Conservation (phyloP, 2,888 invertebrate genomes). For the Heliconius hortense region DNA sequence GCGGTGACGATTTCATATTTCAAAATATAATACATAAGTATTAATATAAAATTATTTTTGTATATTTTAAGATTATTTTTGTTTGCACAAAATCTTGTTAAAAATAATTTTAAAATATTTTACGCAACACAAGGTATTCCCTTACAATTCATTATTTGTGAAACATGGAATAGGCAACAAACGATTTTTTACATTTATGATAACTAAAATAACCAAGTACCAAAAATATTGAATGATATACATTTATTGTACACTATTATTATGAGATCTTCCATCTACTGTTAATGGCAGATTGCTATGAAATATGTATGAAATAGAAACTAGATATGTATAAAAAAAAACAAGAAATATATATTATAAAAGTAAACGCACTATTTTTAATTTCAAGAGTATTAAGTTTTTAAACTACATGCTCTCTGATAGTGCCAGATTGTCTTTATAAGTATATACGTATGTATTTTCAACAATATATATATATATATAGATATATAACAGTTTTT, state of each 20-base stretch:
- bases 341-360: conserved; percentile 12
- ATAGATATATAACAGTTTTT: neutral
- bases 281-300: conserved; percentile 29
- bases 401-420: neutral
- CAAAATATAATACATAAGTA: too few species aligned
- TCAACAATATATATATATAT: neutral
- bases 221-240: conserved; percentile 30
- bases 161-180: conserved; percentile 9
- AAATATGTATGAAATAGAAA: conserved; percentile 16
- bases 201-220: conserved; percentile 25
- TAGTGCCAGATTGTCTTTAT: neutral
- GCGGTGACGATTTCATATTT: too few species aligned
- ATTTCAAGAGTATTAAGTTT: neutral
- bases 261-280: conserved; percentile 39
- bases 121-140: too few species aligned
- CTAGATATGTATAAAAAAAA: conserved; percentile 9
- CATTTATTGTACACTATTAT: conserved; percentile 33
- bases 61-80: too few species aligned
- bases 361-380: neutral
- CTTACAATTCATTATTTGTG: neutral
- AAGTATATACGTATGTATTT: neutral
- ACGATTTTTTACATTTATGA: conserved; percentile 6
- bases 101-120: too few species aligned
- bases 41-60: too few species aligned
- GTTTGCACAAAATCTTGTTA: too few species aligned